Base-by-base conservation (phyloP, 2,888 invertebrate genomes). In the Aspidapion aeneum region DNA sequence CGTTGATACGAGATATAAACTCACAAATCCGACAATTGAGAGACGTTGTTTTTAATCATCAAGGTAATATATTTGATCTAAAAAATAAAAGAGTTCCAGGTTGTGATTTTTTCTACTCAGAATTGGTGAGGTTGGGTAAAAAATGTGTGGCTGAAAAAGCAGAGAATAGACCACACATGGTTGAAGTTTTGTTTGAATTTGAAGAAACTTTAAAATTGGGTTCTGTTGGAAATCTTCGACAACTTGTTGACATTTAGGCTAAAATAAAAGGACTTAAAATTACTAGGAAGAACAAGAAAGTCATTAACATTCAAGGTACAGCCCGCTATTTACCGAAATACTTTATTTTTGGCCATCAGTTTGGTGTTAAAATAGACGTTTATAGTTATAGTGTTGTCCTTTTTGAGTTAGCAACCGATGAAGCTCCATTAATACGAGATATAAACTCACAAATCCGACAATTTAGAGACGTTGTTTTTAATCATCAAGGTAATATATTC, bases 251-350 rank as follows among this genome's bases (percentile, higher is more conserved):
- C n/a, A n/a, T n/a, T n/a, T n/a, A n/a, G n/a, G n/a, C n/a, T n/a
- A n/a, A n/a, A 0, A 84, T 94, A 62, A 92, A 93, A 77, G 90
- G 90, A 0, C 87, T 89, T 0, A 83, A 84, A 21, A 83, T 83
- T 0, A 84, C 88, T 58, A 83, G 85, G 67, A 86, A 86, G 0
- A 87, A 89, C 73, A 80, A 89, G 17, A 86, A 85, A 75, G 89
- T 91, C 0, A 89, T 88, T 57, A 86, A 89, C 71, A 90, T 97
- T 7, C 95, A 94, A 75, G 98, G 98, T 12, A 98, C 98, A 0
- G 83, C 88, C n/a, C 93, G 95, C 0, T 98, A 98, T 80, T 82
- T 98, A 2, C 98, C 98, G 0, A 89, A 90, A 21, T 98, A 98
- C 77, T 98, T 96, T 78, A 81, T 94, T 0, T 82, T 87, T 16